These are phyloP conservation scores for Todiramphus chloris DNA, from an alignment of 2,113 vertebrate species.

Conservation along the genomic window DNA sequence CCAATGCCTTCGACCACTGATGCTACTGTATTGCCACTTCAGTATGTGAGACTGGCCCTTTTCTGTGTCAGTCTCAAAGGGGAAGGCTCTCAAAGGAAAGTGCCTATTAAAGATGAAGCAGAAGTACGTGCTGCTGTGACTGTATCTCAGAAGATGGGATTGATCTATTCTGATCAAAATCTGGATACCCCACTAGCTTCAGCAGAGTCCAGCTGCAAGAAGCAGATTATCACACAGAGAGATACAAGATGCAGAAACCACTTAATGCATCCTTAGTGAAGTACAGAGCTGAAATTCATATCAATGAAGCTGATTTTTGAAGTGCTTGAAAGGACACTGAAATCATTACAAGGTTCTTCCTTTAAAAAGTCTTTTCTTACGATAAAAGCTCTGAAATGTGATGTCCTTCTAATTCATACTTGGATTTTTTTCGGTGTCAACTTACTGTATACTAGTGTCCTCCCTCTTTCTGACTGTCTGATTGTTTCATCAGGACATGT, in stretches of 20 bases:
- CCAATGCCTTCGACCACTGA: constrained; percentile 1
- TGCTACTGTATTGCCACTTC: neutral
- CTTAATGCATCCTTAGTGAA: neutral
- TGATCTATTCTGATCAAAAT: neutral
- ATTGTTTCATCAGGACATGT: neutral
- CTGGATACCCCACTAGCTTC: neutral
- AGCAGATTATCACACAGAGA: neutral
- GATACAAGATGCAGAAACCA: neutral
- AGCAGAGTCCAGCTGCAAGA: constrained; percentile 24
- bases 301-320: neutral
- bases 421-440: neutral
- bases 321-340: constrained; percentile 18
- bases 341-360: neutral
- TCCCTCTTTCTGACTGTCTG: neutral
- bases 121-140: neutral
- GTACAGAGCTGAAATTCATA: neutral
- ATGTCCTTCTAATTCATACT: neutral
- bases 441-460: neutral
- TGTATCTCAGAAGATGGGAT: neutral
- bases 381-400: neutral
- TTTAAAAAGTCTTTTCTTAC: neutral
- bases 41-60: neutral
- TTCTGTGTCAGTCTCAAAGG: neutral
- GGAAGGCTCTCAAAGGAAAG: constrained; percentile 20
- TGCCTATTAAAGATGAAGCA: constrained; percentile 43